Conservation (phyloP, 2,797 vertebrate species). For the Xenopus petersii region DNA sequence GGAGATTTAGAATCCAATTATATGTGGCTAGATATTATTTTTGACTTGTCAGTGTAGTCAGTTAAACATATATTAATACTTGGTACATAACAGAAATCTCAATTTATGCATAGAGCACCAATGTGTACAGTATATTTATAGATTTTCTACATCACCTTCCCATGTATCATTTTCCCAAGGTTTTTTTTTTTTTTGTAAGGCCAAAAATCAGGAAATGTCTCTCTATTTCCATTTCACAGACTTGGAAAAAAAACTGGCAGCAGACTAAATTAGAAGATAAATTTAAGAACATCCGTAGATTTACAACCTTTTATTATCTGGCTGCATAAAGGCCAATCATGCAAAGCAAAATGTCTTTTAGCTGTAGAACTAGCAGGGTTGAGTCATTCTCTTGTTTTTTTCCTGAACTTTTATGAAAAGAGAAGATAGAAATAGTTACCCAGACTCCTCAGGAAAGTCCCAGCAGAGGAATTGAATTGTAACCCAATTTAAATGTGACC, state of each 20-base stretch:
- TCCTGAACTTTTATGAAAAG: conserved; percentile 9
- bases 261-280: conserved; percentile 24
- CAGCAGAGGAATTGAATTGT: too few species aligned
- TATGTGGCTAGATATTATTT: conserved; percentile 73
- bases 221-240: conserved; percentile 5
- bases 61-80: conserved; percentile 77
- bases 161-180: too few species aligned
- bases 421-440: not conserved
- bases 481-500: too few species aligned
- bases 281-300: conserved; percentile 23
- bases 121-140: too few species aligned
- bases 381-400: conserved; percentile 19
- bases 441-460: too few species aligned
- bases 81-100: conserved; percentile 70
- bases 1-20: conserved; percentile 74
- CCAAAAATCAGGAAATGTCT: not conserved
- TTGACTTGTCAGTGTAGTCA: conserved; percentile 72
- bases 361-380: conserved; percentile 16
- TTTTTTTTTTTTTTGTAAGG: too few species aligned
- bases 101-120: conserved; percentile 54
- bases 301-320: conserved; percentile 34
- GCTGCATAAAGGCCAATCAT: conserved; percentile 30
- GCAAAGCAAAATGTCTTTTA: conserved; percentile 32
- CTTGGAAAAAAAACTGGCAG: conserved; percentile 2
- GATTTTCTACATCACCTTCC: too few species aligned